phyloP scores from a whole-genome alignment of 2,888 invertebrate genomes.

The Drosophila meridiana region DNA sequence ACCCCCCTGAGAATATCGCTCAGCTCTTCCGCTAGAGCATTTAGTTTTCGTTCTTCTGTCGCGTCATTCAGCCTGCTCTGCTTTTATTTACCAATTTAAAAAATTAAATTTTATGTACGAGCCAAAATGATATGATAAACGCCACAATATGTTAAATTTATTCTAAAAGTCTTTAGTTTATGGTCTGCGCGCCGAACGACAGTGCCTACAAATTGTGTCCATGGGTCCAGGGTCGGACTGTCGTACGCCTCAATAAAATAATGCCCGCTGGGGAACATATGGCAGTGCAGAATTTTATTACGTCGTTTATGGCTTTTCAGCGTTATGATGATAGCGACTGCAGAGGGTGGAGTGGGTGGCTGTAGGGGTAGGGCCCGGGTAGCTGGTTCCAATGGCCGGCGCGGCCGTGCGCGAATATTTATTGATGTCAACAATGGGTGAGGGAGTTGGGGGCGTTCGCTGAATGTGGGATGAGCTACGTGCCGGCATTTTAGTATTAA shows the following conservation, averaged over 20 bases:
- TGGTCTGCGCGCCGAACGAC: slow-evolving; percentile 39
- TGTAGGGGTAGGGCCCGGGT: neutral
- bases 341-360: neutral
- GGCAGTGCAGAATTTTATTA: slow-evolving; percentile 80
- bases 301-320: slow-evolving; percentile 80
- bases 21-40: slow-evolving; percentile 19
- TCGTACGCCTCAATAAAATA: slow-evolving; percentile 71
- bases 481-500: slow-evolving; percentile 70
- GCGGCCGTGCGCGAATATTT: slow-evolving; percentile 75
- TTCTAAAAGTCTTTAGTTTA: slow-evolving; percentile 79
- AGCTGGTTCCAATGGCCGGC: slow-evolving; percentile 32
- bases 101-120: slow-evolving; percentile 64
- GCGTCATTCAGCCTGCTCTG: neutral
- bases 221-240: slow-evolving; percentile 19
- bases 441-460: slow-evolving; percentile 25
- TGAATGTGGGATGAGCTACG: slow-evolving; percentile 57
- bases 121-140: slow-evolving; percentile 68
- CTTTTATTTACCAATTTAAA: slow-evolving; percentile 69
- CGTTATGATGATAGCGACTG: slow-evolving; percentile 64
- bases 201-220: slow-evolving; percentile 72
- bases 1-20: neutral
- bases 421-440: slow-evolving; percentile 74
- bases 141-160: slow-evolving; percentile 76
- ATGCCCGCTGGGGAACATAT: slow-evolving; percentile 82
- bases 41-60: neutral